Evolutionary conservation across 2,797 vertebrate genomes (phyloP), one percentile per base, ranked within the genome.

Genomic region (Rhodeus uyekii): DNA sequence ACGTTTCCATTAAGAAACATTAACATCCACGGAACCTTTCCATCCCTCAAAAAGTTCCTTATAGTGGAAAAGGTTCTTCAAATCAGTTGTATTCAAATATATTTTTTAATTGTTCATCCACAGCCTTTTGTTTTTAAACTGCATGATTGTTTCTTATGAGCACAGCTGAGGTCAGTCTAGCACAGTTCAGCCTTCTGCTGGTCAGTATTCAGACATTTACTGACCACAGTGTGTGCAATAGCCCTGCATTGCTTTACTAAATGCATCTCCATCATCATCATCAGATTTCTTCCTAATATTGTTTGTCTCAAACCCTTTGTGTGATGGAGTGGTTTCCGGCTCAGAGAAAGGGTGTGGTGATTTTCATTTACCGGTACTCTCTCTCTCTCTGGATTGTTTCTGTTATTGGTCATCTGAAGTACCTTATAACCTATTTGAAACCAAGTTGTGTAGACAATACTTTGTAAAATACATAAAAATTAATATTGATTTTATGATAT

Each of bases 301-400:
- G n/a, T 77, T 65, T 36, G 12, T 24, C 42, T 77, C 8, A 16
- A 27, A 19, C 8, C 5, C 13, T 65, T 78, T 78, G 61, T 78
- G 32, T 65, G 61, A 78, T 64, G 29, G 29, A 77, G 75, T 19
- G 61, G 29, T 78, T 36, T 64, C 19, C 50, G 29, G 8, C 39
- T 65, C 58, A 24, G 76, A 78, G 12, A 24, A 48, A 65, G 44
- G 76, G 76, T 78, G 76, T 78, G 76, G 63, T 29, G 63, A 67
- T 78, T 39, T n/a, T 78, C 76, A 53, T 3, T 36, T 32, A 48
- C n/a, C n/a, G n/a, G n/a, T n/a, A n/a, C 42, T 19, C 68, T 44
- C 13, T 61, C 29, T 34, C 19, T 60, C 53, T 61, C 74, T 61
- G 29, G n/a, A 29, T 75, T 29, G 50, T 60, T 32, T 34, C 55